Conservation (phyloP, 2,797 vertebrate species). For the Anabacerthia variegaticeps region DNA sequence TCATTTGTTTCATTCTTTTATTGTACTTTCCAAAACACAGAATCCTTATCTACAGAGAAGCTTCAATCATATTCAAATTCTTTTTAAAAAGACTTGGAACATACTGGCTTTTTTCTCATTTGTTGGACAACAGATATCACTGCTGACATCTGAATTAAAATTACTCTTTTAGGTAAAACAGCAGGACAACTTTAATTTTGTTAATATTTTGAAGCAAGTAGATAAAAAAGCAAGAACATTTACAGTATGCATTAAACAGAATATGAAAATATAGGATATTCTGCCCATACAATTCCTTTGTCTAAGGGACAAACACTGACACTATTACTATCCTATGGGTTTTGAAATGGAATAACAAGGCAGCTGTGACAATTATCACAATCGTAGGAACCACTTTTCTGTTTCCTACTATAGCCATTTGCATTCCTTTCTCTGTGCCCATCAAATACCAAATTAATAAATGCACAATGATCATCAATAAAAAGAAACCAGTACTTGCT, state of each 20-base stretch:
- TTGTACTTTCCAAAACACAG: neutral
- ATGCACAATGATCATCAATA: neutral
- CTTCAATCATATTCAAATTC: neutral
- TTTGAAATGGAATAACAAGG: neutral
- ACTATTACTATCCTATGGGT: neutral
- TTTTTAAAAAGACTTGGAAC: neutral
- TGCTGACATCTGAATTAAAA: neutral
- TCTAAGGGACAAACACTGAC: neutral
- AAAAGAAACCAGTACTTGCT: neutral
- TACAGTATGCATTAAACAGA: neutral
- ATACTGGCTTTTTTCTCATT: neutral
- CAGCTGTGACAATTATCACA: neutral
- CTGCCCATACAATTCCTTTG: neutral
- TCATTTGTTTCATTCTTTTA: slow-evolving; percentile 4
- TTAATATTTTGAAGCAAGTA: neutral
- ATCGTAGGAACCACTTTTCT: neutral
- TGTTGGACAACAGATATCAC: neutral
- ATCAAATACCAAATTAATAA: neutral
- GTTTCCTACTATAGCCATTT: neutral
- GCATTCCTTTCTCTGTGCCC: neutral
- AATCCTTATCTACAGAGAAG: neutral
- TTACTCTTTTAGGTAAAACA: neutral
- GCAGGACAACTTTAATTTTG: neutral
- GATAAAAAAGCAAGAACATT: neutral
- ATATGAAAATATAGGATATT: neutral